Percentiles rank a stretch among this genome's conserved stretches.
Evolutionary conservation across 2,113 vertebrate species (phyloP).

Genomic region (Hypanus sabinus): DNA sequence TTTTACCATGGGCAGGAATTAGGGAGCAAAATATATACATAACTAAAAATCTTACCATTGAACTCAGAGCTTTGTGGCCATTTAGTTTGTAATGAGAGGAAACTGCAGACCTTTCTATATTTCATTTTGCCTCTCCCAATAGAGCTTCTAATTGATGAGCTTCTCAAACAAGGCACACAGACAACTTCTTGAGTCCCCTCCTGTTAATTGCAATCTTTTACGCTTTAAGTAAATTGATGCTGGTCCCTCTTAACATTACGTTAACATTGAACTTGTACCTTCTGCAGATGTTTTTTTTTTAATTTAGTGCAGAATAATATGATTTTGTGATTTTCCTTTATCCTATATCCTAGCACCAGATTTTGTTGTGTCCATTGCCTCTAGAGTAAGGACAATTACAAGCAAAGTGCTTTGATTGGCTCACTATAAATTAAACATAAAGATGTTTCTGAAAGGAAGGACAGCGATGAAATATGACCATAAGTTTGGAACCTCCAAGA

Average conservation of each 20-base stretch:
- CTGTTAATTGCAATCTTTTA: neutral
- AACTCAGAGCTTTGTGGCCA: neutral
- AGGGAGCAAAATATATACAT: neutral
- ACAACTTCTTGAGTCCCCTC: neutral
- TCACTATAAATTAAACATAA: neutral
- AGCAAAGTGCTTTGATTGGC: neutral
- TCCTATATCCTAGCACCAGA: neutral
- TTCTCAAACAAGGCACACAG: neutral
- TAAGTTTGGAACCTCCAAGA: neutral
- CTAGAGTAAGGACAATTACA: neutral
- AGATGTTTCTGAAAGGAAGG: too few relatives aligned
- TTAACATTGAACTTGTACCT: neutral
- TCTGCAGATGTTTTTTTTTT: neutral
- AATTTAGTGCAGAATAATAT: neutral
- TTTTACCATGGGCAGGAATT: neutral
- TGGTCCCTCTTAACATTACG: neutral
- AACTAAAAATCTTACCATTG: neutral
- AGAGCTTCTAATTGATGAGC: neutral
- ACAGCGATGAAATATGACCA: too few relatives aligned
- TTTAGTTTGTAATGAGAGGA: neutral
- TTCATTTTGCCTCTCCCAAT: neutral
- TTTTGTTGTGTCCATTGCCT: neutral
- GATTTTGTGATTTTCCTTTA: neutral
- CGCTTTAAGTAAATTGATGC: neutral
- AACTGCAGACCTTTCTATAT: neutral